Conservation (phyloP, 2,888 invertebrate genomes). For the Drosophila conformis region DNA sequence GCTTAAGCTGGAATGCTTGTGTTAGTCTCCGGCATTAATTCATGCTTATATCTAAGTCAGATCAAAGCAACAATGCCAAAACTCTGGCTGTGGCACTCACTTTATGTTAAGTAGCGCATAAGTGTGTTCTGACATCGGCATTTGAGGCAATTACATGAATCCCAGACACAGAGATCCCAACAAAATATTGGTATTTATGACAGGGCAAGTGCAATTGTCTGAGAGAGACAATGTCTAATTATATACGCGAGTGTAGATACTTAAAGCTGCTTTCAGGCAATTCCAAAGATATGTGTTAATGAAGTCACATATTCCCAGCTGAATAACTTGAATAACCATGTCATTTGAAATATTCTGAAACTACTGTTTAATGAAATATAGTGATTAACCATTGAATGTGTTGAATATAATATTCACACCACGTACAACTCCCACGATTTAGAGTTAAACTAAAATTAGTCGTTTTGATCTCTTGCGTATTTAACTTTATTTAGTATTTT, state of each 20-base stretch:
- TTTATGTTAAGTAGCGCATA: constrained; percentile 35
- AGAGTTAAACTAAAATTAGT: background rate
- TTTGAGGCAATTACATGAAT: constrained; percentile 52
- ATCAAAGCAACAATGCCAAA: constrained; percentile 59
- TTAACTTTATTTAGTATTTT: no score
- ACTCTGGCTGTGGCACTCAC: constrained; percentile 6
- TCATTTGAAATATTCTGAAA: background rate
- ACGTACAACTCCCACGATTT: background rate
- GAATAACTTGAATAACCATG: background rate
- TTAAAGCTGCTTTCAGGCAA: background rate
- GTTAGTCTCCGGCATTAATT: constrained; percentile 19
- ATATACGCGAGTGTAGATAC: no score
- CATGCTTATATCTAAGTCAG: constrained; percentile 38
- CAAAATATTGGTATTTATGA: constrained; percentile 21
- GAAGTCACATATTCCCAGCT: background rate
- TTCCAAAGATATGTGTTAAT: background rate
- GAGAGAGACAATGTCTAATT: background rate
- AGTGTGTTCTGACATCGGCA: constrained; percentile 45
- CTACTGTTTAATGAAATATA: background rate
- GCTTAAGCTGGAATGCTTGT: constrained; percentile 1
- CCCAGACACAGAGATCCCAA: background rate
- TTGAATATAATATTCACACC: background rate
- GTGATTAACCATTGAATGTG: background rate
- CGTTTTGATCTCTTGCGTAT: no score
- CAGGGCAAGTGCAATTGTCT: constrained; percentile 8